Evolutionary conservation across 2,797 vertebrate genomes (phyloP).

Genomic region (Nyctibius grandis): DNA sequence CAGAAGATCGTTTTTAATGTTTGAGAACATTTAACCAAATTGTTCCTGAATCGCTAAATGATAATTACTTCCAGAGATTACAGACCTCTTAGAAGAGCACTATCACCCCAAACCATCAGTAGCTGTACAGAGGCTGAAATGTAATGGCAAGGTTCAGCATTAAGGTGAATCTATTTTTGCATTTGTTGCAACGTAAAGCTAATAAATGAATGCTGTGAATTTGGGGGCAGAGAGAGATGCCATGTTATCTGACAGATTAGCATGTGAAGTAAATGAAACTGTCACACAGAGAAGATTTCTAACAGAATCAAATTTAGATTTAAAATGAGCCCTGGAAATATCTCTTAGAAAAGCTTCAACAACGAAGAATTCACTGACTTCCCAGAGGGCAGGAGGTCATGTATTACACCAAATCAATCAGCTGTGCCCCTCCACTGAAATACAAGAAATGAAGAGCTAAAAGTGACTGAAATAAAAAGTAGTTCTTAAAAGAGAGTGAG

Average conservation of each 20-base stretch:
- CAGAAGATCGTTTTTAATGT: not conserved
- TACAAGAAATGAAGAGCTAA: constrained; percentile 1
- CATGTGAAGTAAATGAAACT: constrained; percentile 36
- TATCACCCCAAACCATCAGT: not conserved
- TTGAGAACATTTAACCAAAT: not conserved
- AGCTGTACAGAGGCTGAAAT: not conserved
- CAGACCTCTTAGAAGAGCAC: not conserved
- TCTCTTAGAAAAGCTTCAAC: not conserved
- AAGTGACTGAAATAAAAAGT: constrained; percentile 23
- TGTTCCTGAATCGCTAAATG: not conserved
- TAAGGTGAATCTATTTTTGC: not conserved
- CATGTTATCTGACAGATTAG: constrained; percentile 32
- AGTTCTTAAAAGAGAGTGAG: not conserved
- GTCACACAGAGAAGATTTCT: constrained; percentile 4
- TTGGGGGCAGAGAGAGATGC: not conserved
- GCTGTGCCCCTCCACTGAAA: not conserved
- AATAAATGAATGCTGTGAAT: constrained; percentile 8
- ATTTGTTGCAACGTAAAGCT: not conserved
- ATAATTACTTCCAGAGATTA: not conserved
- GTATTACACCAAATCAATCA: constrained; percentile 45
- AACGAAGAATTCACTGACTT: constrained; percentile 12
- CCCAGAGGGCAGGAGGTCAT: constrained; percentile 1
- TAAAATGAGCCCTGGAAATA: constrained; percentile 35
- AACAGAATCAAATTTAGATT: constrained; percentile 48
- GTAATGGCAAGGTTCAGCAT: not conserved